These are phyloP conservation scores for Drosophila sp. DNA, from an alignment of 1,140 invertebrate genomes.

Conservation along the genomic window DNA sequence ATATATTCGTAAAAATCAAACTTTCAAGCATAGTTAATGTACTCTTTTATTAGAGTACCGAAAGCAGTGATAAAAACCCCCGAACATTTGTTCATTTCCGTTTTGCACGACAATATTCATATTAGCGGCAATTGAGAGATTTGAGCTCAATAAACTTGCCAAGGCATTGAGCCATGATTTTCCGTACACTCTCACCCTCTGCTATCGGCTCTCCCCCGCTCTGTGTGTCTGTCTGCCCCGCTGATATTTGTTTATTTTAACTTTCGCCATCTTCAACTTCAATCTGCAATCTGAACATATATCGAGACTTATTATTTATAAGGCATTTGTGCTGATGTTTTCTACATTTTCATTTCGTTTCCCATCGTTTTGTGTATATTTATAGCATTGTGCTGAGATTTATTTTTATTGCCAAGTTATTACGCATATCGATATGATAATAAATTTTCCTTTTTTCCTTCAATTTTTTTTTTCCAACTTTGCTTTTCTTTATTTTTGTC, in stretches of 20 bases:
- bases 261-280: constrained; percentile 54
- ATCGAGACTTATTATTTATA: constrained; percentile 74
- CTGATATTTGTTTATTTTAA: constrained; percentile 55
- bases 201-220: not conserved
- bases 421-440: constrained; percentile 82
- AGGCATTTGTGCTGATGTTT: constrained; percentile 79
- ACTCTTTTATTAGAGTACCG: not conserved
- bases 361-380: constrained; percentile 48
- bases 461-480: not conserved
- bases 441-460: constrained; percentile 62
- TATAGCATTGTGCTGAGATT: constrained; percentile 76
- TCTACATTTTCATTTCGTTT: constrained; percentile 20
- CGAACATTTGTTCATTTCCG: constrained; percentile 75
- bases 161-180: constrained; percentile 69
- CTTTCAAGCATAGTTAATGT: not conserved
- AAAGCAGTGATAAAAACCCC: not conserved
- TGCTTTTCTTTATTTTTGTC: constrained; percentile 28
- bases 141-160: constrained; percentile 49
- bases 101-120: constrained; percentile 77
- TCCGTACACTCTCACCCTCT: constrained; percentile 38
- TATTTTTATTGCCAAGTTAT: constrained; percentile 82
- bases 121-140: constrained; percentile 73
- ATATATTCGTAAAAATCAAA: not conserved
- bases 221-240: constrained; percentile 14
- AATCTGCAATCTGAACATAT: constrained; percentile 74